Conservation (phyloP, 2,797 vertebrate species). For the Lateolabrax maculatus region DNA sequence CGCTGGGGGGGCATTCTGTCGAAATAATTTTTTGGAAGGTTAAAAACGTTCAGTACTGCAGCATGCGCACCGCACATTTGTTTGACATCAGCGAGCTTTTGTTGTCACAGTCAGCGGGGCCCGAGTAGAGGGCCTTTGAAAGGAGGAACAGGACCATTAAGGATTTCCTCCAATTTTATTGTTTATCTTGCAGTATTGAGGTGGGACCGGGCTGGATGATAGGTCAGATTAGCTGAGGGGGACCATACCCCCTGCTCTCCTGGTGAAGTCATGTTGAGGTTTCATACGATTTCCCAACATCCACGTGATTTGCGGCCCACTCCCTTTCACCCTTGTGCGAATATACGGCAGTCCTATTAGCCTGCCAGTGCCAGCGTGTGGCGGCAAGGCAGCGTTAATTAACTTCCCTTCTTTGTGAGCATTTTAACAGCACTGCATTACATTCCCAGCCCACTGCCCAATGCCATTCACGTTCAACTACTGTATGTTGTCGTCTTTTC, state of each 20-base stretch:
- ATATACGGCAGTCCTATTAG: conserved; percentile 68
- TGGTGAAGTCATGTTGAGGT: conserved; percentile 70
- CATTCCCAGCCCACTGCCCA: conserved; percentile 69
- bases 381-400: conserved; percentile 68
- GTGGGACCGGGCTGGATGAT: conserved; percentile 63
- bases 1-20: conserved; percentile 38
- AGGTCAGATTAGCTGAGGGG: conserved; percentile 66
- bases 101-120: conserved; percentile 41
- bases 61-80: conserved; percentile 37
- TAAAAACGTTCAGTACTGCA: conserved; percentile 12
- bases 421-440: conserved; percentile 76
- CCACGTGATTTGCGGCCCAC: conserved; percentile 46
- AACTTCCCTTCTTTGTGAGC: conserved; percentile 73
- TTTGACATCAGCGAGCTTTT: conserved; percentile 54
- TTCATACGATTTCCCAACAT: conserved; percentile 71
- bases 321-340: conserved; percentile 75
- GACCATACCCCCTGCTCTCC: conserved; percentile 55
- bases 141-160: conserved; percentile 65
- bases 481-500: conserved; percentile 53
- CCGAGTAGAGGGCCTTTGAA: conserved; percentile 60
- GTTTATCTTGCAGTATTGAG: conserved; percentile 72
- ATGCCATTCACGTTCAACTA: conserved; percentile 40
- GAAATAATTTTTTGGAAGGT: conserved; percentile 25
- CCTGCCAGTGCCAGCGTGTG: conserved; percentile 55
- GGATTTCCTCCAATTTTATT: conserved; percentile 75